Evolutionary conservation across 2,113 vertebrate genomes (phyloP), one percentile per base, ranked within the genome.

Genomic region (Hassar affinis): DNA sequence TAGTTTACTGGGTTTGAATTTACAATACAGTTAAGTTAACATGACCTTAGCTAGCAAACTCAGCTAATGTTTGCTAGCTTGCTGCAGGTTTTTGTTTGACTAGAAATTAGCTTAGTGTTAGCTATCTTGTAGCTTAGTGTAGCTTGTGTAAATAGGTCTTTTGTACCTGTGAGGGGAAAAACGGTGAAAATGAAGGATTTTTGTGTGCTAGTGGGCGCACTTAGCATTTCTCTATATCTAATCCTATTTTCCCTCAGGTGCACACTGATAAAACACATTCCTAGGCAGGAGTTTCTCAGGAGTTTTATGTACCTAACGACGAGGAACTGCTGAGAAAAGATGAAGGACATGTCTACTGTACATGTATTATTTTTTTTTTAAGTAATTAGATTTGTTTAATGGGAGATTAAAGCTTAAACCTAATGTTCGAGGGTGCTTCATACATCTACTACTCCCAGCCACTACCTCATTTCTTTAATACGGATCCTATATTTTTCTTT

Each of bases 391-490:
- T 59, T 62, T 66, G 64, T 79, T 71, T 59, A 30, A 57, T 7
- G 54, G 42, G 78, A 74, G 76, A n/a, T 47, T 85, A 87, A 88
- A 89, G 86, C 61, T 42, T 3, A 2, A 6, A 42, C 38, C 38
- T 42, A 42, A 82, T 81, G 80, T 81, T 75, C 87, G 68, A 84
- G 85, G 84, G 49, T 85, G 71, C 72, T 87, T 78, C 78, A 76
- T 75, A 87, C 86, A 87, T 81, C 68, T 86, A 89, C 90, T 86
- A 57, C 88, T 92, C 81, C 85, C 87, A 88, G 89, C 88, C 92
- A 89, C 94, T 95, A 95, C 94, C 94, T 95, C 93, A 92, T 92
- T 93, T 91, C 79, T 90, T 92, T 90, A 90, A 89, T 90, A 76
- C 54, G 88, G 86, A 89, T 4, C 22, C 62, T 91, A 51, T 57